These are phyloP conservation scores for Paramisgurnus dabryanus DNA, from an alignment of 2,113 vertebrate genomes.

Conservation along the genomic window DNA sequence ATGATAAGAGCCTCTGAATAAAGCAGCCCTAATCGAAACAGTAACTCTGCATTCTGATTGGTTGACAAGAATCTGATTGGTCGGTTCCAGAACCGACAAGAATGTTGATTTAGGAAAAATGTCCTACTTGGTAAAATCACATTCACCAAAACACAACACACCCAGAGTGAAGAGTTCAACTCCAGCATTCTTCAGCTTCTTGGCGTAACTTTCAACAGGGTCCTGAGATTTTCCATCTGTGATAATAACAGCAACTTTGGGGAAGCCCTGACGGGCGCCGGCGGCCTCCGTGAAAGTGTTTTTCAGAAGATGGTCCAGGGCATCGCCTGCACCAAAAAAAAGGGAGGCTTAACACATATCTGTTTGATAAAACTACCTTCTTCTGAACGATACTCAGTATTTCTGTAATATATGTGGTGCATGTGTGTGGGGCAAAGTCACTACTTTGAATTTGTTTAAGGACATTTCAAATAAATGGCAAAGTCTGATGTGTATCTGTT, in stretches of 20 bases:
- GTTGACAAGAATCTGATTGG: no score
- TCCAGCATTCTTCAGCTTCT: conserved; percentile 81
- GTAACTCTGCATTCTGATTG: no score
- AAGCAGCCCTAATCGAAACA: no score
- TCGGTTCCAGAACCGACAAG: no score
- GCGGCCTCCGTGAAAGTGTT: conserved; percentile 82
- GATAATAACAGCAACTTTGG: conserved; percentile 91
- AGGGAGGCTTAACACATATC: conserved; percentile 1
- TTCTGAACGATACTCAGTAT: neutral
- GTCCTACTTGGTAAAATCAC: no score
- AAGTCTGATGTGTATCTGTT: no score
- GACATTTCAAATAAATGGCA: no score
- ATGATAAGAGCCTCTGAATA: no score
- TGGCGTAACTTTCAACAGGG: conserved; percentile 82
- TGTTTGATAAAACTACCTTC: neutral
- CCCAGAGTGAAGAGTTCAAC: conserved; percentile 95
- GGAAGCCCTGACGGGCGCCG: conserved; percentile 86
- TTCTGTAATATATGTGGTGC: no score
- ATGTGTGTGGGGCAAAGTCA: no score
- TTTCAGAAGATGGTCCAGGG: conserved; percentile 83
- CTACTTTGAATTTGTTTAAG: no score
- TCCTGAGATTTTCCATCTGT: conserved; percentile 91
- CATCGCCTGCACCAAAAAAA: conserved; percentile 78
- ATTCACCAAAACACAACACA: conserved; percentile 61
- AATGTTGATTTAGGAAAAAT: no score